These are phyloP conservation scores for Sitta europaea DNA, from an alignment of 2,113 vertebrate species.

Conservation along the genomic window DNA sequence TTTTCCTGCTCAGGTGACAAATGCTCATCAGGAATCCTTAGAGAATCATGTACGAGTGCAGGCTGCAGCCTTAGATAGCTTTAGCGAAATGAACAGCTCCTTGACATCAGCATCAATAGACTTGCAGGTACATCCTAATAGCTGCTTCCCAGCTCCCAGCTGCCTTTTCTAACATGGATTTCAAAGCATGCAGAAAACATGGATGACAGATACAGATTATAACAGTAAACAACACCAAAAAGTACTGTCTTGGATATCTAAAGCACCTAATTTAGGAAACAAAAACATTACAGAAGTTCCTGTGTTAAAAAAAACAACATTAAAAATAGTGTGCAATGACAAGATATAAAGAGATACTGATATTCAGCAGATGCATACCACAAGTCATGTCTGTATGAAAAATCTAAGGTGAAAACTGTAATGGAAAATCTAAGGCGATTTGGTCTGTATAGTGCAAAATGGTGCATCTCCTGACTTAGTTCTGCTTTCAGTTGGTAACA, in stretches of 20 bases:
- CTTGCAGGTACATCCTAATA: conserved; percentile 81
- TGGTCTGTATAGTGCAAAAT: neutral
- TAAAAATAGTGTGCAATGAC: neutral
- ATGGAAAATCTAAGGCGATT: too few relatives aligned
- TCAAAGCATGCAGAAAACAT: neutral
- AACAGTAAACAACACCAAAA: neutral
- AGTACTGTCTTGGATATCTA: neutral
- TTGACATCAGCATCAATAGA: conserved; percentile 85
- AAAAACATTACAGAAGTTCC: neutral
- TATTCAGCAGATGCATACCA: neutral
- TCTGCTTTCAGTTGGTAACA: neutral
- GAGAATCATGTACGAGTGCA: conserved; percentile 85
- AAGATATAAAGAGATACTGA: neutral
- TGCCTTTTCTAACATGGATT: neutral
- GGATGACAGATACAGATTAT: neutral
- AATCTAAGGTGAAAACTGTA: neutral
- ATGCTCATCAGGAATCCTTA: conserved; percentile 79
- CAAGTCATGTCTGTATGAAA: neutral
- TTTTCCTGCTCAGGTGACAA: conserved; percentile 75
- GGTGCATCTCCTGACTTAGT: neutral
- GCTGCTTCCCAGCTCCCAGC: neutral
- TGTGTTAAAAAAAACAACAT: neutral
- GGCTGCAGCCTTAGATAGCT: conserved; percentile 87
- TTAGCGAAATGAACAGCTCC: conserved; percentile 88
- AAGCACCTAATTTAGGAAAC: neutral